phyloP scores from a whole-genome alignment of 2,113 vertebrate genomes.

The Neodon shergylaensis region DNA sequence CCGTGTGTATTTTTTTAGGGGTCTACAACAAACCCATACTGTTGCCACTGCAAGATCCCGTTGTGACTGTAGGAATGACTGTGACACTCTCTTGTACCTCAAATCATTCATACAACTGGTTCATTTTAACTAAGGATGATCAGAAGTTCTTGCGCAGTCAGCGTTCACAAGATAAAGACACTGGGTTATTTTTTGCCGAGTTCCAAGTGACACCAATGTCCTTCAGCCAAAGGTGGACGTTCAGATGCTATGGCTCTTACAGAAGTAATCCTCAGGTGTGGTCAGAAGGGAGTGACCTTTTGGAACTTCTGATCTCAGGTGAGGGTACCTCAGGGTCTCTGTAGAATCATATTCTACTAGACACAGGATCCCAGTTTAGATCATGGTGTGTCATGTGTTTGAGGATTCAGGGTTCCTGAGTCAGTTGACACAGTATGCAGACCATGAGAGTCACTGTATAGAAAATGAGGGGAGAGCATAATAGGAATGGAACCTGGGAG shows the following conservation, averaged over 20 bases:
- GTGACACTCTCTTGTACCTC: not conserved
- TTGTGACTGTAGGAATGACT: not conserved
- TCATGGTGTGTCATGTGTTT: not conserved
- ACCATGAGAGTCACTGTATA: too few relatives aligned
- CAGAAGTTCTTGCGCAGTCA: rapidly evolving
- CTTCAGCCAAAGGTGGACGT: not conserved
- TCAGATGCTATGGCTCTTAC: not conserved
- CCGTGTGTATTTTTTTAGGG: not conserved
- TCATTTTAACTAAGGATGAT: not conserved
- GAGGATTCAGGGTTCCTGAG: not conserved
- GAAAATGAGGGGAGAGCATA: not conserved
- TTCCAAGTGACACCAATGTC: not conserved
- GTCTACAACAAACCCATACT: not conserved
- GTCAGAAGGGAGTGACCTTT: not conserved
- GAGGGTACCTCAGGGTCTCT: not conserved
- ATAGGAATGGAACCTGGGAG: not conserved
- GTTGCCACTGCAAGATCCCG: not conserved
- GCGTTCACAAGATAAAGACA: rapidly evolving
- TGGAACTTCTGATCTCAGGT: not conserved
- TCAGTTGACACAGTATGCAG: not conserved
- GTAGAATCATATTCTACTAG: rapidly evolving
- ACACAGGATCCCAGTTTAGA: too few relatives aligned
- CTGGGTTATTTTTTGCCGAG: rapidly evolving
- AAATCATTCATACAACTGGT: rapidly evolving
- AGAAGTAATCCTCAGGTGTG: not conserved